Evolutionary conservation across 2,797 vertebrate genomes (phyloP).

Genomic region (Poeciliopsis presidionis): DNA sequence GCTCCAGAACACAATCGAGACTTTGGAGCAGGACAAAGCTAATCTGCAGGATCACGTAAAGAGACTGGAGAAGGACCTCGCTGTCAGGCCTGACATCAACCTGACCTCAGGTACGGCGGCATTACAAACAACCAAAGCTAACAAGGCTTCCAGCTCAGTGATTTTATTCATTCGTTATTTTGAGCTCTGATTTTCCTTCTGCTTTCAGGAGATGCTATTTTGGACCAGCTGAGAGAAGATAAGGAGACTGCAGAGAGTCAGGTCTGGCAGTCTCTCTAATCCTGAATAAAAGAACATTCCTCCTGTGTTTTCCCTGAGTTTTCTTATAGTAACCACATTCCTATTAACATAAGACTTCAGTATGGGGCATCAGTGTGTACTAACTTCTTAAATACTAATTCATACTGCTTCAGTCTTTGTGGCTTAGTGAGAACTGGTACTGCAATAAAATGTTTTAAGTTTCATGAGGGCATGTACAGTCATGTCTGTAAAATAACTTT

Average conservation of each 20-base stretch:
- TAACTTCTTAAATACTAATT: slow-evolving; percentile 5
- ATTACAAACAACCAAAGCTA: not conserved
- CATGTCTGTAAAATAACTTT: not conserved
- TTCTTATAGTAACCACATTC: not conserved
- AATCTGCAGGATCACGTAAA: slow-evolving; percentile 88
- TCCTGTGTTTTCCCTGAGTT: not conserved
- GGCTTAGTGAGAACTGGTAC: not conserved
- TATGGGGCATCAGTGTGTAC: slow-evolving; percentile 43
- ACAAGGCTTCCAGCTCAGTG: not conserved
- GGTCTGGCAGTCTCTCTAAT: slow-evolving; percentile 72
- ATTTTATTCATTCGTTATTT: not conserved
- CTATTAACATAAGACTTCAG: slow-evolving; percentile 4
- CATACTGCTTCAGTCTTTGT: slow-evolving; percentile 50
- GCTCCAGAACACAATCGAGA: slow-evolving; percentile 85
- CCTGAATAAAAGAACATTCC: not conserved
- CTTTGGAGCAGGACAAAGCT: slow-evolving; percentile 89
- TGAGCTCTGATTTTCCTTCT: not conserved
- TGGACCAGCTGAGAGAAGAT: slow-evolving; percentile 83
- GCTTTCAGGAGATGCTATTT: slow-evolving; percentile 81
- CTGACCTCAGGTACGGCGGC: slow-evolving; percentile 80
- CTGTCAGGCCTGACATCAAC: slow-evolving; percentile 73
- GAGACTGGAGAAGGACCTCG: slow-evolving; percentile 86
- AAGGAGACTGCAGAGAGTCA: slow-evolving; percentile 88
- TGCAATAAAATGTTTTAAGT: slow-evolving; percentile 53
- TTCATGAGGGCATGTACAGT: not conserved